A percentile compares a stretch with the other conserved stretches of the same genome.
Evolutionary conservation across 2,888 invertebrate species (phyloP).

Genomic region (Andrena minutula): DNA sequence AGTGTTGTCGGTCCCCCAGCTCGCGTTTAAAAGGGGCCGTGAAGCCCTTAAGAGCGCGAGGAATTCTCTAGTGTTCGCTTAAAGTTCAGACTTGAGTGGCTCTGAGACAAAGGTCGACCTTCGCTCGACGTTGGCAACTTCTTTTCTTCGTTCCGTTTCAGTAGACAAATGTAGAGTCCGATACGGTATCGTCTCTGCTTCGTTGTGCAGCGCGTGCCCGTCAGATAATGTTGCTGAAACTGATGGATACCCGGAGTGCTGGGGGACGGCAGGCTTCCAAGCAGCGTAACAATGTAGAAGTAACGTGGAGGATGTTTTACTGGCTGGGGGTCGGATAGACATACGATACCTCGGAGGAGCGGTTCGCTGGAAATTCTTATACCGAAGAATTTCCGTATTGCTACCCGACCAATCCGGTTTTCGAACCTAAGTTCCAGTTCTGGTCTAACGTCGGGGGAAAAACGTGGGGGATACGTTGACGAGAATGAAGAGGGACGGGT

Average conservation of each 20-base stretch:
- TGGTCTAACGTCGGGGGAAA: background rate
- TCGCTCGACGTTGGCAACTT: background rate
- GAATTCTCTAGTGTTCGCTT: constrained; percentile 1
- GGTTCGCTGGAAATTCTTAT: constrained; percentile 51
- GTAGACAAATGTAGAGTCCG: background rate
- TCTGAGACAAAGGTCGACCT: background rate
- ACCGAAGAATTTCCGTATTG: constrained; percentile 60
- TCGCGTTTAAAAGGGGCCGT: constrained; percentile 5
- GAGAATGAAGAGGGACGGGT: constrained; percentile 38
- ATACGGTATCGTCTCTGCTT: background rate
- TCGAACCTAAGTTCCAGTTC: constrained; percentile 25
- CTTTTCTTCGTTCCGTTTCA: too few species aligned
- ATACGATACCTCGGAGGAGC: constrained; percentile 40
- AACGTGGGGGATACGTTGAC: constrained; percentile 19
- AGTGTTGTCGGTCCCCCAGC: constrained; percentile 51
- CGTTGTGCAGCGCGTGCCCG: background rate
- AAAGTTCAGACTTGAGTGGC: constrained; percentile 3
- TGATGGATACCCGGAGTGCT: too few species aligned
- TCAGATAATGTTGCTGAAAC: background rate
- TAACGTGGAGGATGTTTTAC: constrained; percentile 33
- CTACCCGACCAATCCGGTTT: constrained; percentile 62
- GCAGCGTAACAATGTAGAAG: constrained; percentile 14
- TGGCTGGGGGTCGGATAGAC: constrained; percentile 32
- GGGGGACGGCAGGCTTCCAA: background rate
- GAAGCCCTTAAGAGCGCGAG: background rate